These are phyloP conservation scores for Nemoura dubitans DNA, from an alignment of 2,888 invertebrate genomes.

Conservation along the genomic window DNA sequence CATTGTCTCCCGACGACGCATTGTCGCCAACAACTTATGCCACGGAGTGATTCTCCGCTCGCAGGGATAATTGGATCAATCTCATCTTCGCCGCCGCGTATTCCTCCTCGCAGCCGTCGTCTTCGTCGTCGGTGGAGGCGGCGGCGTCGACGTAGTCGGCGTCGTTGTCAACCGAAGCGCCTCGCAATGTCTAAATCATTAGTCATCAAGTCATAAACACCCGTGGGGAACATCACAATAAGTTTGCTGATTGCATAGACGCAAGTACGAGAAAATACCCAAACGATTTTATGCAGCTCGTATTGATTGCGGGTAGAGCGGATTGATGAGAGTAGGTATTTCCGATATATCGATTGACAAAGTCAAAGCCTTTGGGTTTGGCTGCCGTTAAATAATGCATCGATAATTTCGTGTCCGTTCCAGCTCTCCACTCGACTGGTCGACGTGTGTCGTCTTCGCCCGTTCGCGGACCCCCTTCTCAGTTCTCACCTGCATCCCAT, in stretches of 20 bases:
- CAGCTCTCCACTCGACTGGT: not conserved
- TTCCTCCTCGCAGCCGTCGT: not conserved
- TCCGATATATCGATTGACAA: slow-evolving; percentile 24
- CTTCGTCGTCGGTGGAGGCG: too few relatives aligned
- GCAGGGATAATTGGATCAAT: not conserved
- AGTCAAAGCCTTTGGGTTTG: slow-evolving; percentile 17
- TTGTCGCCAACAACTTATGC: not conserved
- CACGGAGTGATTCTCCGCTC: not conserved
- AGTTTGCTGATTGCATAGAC: not conserved
- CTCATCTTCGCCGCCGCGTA: not conserved
- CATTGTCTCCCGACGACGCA: not conserved
- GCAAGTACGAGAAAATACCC: not conserved
- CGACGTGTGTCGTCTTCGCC: not conserved
- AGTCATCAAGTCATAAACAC: not conserved
- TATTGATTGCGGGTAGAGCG: not conserved
- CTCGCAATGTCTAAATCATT: not conserved
- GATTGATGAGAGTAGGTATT: not conserved
- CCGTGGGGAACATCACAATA: not conserved
- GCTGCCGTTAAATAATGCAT: slow-evolving; percentile 38
- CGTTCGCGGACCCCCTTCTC: not conserved
- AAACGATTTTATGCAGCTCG: not conserved
- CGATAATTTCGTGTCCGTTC: not conserved
- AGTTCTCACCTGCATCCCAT: not conserved
- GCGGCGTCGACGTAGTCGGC: too few relatives aligned
- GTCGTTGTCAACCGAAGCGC: too few relatives aligned